A percentile compares a stretch with the other conserved stretches of the same genome.
These are phyloP conservation scores for Irena cyanogastra DNA, from an alignment of 2,113 vertebrate species.

Conservation along the genomic window DNA sequence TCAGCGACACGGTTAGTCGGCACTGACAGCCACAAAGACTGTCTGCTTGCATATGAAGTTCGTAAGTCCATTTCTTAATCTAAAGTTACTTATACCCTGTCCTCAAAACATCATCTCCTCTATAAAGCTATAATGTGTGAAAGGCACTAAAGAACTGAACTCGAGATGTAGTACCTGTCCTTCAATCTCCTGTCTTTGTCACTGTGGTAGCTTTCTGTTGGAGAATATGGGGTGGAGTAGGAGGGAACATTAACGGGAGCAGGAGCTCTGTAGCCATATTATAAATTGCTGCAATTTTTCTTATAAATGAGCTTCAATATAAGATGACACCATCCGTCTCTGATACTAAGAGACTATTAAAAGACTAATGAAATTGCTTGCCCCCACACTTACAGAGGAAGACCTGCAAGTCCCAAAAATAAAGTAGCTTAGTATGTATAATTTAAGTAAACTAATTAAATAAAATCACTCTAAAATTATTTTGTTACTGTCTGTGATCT, in stretches of 20 bases:
- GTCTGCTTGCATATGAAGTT: neutral
- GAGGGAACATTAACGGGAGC: neutral
- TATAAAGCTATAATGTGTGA: neutral
- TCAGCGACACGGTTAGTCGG: neutral
- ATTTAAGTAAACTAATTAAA: conserved; percentile 46
- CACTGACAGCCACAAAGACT: neutral
- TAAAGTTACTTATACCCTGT: neutral
- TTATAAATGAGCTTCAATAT: neutral
- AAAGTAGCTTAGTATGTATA: neutral
- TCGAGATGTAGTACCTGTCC: neutral
- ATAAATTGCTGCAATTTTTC: neutral
- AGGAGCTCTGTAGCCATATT: neutral
- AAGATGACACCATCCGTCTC: neutral
- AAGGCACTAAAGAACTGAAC: neutral
- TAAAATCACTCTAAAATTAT: neutral
- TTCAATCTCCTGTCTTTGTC: neutral
- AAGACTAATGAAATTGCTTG: conserved; percentile 5
- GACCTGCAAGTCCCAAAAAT: neutral
- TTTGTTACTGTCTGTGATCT: conserved; percentile 23
- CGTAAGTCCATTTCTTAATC: conserved; percentile 1
- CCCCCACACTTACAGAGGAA: neutral
- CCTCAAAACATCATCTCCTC: neutral
- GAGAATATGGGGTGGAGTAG: neutral
- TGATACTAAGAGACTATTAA: neutral
- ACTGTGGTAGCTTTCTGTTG: neutral